A percentile compares a stretch with the other conserved stretches of the same genome.
phyloP scores from a whole-genome alignment of 2,888 invertebrate species.

The Himalopsyche japonica region DNA sequence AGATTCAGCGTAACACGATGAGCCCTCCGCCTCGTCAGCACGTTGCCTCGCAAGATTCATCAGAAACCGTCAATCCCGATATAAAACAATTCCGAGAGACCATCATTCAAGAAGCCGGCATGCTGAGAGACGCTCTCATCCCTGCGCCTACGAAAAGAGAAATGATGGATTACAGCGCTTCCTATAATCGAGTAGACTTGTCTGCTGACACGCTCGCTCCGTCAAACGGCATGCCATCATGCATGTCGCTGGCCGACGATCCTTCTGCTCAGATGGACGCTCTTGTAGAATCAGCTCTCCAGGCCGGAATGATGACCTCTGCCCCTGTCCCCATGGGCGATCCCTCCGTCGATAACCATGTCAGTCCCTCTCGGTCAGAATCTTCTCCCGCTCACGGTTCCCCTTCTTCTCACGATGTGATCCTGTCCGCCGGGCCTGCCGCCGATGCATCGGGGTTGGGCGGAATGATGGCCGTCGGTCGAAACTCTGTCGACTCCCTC shows the following conservation, averaged over 20 bases:
- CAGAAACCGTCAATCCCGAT: background rate
- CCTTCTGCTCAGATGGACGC: slow-evolving; percentile 58
- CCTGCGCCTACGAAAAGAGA: background rate
- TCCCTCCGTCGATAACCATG: slow-evolving; percentile 58
- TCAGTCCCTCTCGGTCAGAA: slow-evolving; percentile 43
- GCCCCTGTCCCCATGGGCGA: slow-evolving; percentile 59
- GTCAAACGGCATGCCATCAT: slow-evolving; percentile 13
- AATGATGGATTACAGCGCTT: slow-evolving; percentile 23
- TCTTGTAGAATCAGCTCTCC: slow-evolving; percentile 56
- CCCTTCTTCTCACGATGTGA: slow-evolving; percentile 50
- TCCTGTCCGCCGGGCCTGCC: slow-evolving; percentile 28
- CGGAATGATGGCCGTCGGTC: slow-evolving; percentile 45
- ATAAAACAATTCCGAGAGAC: slow-evolving; percentile 19
- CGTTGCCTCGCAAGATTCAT: background rate
- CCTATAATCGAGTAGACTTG: slow-evolving; percentile 15
- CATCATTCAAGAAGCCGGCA: slow-evolving; percentile 25
- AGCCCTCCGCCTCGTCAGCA: background rate
- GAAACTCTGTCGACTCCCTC: slow-evolving; percentile 44
- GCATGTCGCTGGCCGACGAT: slow-evolving; percentile 48
- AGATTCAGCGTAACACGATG: background rate
- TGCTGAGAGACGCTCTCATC: background rate
- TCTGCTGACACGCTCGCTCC: slow-evolving; percentile 12
- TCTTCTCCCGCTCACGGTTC: slow-evolving; percentile 48
- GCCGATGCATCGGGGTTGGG: slow-evolving; percentile 47
- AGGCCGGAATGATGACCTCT: slow-evolving; percentile 51